Conservation (phyloP, 1,140 invertebrate species). For the Drosophila mayri region DNA sequence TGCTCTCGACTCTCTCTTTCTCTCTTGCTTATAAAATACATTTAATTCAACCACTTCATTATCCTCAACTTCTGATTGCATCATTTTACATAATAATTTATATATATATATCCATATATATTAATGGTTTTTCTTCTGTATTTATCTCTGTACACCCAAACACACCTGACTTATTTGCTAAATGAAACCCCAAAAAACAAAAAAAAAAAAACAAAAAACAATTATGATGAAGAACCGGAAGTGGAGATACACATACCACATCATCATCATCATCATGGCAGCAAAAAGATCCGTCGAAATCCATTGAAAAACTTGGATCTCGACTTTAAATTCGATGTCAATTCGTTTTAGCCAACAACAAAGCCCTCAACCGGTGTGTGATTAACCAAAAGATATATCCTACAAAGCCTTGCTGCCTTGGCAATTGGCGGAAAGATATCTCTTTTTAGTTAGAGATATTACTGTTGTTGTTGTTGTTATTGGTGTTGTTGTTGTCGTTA, state of each 20-base stretch:
- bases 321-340: constrained; percentile 84
- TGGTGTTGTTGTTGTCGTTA: constrained; percentile 2
- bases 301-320: constrained; percentile 84
- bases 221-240: constrained; percentile 70
- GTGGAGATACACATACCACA: constrained; percentile 81
- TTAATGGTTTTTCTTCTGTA: constrained; percentile 73
- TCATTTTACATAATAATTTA: constrained; percentile 36
- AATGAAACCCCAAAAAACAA: constrained; percentile 18
- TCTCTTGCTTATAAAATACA: constrained; percentile 31
- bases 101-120: constrained; percentile 29
- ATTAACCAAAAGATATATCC: constrained; percentile 30
- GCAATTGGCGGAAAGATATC: constrained; percentile 39
- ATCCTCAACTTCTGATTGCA: constrained; percentile 40
- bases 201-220: constrained; percentile 5
- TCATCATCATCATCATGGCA: constrained; percentile 84
- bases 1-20: constrained; percentile 44
- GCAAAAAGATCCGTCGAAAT: constrained; percentile 82
- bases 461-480: constrained; percentile 22
- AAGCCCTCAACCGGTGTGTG: constrained; percentile 68
- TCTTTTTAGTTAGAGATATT: constrained; percentile 44
- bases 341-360: constrained; percentile 83
- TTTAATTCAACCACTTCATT: constrained; percentile 59
- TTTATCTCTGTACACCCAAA: constrained; percentile 57
- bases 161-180: constrained; percentile 54
- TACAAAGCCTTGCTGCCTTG: not conserved